Base-by-base conservation (phyloP, 2,797 vertebrate genomes). In the Myoxocephalus aenaeus region DNA sequence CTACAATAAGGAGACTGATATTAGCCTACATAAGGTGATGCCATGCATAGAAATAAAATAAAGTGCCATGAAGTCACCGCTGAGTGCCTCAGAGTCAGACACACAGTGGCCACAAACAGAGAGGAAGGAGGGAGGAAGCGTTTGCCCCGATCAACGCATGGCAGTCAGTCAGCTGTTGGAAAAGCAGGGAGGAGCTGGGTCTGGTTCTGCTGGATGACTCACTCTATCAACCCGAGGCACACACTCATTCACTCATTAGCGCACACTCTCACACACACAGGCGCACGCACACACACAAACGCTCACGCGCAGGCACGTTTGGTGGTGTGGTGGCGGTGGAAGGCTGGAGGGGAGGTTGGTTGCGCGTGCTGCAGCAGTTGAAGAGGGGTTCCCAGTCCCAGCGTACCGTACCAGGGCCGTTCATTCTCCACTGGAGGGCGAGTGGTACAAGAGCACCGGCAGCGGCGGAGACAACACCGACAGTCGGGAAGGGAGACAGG, bases 341-440 rank as follows among this genome's bases (percentile, higher is more conserved):
- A 4, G 50, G 42, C 29, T 11, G 15, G 46, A 8, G 46, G 15
- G 17, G 46, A 20, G 46, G 44, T 8, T 18, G 53, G 40, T 34
- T 48, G 36, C 18, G 63, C 63, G 78, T 70, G 75, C 85, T 62
- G 78, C 70, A 32, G 71, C 66, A 42, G 72, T 56, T 58, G 80
- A 68, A 68, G 83, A 83, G 86, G 89, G 84, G 72, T 58, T 92
- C 90, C 90, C 89, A 53, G 83, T 91, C 89, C 83, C 78, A 88
- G 82, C 83, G 83, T 85, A 86, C 78, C 83, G 83, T 84, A 86
- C 78, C 89, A 79, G 84, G 88, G 80, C 89, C 72, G 88, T 34
- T 86, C 81, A 91, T 66, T 93, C 92, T 93, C 93, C 94, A 93
- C 94, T 92, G 94, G 94, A 95, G 95, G 93, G 93, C 92, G 92